phyloP scores from a whole-genome alignment of 2,113 vertebrate species.

The Oryzias celebensis region DNA sequence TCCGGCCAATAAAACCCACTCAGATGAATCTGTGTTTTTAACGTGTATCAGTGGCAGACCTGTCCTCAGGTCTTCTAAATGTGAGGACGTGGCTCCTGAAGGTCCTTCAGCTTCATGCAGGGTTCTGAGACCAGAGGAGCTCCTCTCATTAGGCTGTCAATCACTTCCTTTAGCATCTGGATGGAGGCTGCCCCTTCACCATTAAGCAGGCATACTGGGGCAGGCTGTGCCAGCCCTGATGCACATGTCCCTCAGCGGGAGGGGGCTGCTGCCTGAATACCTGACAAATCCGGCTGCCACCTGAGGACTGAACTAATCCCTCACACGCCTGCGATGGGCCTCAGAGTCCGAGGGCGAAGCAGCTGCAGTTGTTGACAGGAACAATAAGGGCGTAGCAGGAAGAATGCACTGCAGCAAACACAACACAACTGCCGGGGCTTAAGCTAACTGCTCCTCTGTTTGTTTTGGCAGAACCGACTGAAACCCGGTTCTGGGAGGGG shows the following conservation, averaged over 20 bases:
- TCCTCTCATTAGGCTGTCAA: conserved; percentile 22
- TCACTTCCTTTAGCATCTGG: conserved; percentile 33
- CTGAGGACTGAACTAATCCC: conserved; percentile 54
- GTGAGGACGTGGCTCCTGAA: no score
- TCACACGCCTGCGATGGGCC: conserved; percentile 42
- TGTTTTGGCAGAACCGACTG: conserved; percentile 27
- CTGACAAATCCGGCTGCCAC: conserved; percentile 56
- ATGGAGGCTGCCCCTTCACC: conserved; percentile 16
- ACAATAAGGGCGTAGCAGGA: conserved; percentile 27
- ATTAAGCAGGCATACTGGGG: conserved; percentile 48
- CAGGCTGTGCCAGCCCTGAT: no score
- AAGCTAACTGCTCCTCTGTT: conserved; percentile 26
- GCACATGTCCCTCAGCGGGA: conserved; percentile 47
- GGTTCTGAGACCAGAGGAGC: background rate
- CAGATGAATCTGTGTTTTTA: no score
- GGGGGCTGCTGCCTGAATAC: conserved; percentile 53
- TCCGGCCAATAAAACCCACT: no score
- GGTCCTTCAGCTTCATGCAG: no score
- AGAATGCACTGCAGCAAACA: conserved; percentile 28
- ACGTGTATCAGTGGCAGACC: no score
- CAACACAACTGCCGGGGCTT: conserved; percentile 39
- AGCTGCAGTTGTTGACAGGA: conserved; percentile 30
- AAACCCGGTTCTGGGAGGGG: conserved; percentile 45
- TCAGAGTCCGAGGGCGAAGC: conserved; percentile 25
- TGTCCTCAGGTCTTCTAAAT: no score